Evolutionary conservation across 2,797 vertebrate genomes (phyloP).

Genomic region (Mormyrops boulengeri): DNA sequence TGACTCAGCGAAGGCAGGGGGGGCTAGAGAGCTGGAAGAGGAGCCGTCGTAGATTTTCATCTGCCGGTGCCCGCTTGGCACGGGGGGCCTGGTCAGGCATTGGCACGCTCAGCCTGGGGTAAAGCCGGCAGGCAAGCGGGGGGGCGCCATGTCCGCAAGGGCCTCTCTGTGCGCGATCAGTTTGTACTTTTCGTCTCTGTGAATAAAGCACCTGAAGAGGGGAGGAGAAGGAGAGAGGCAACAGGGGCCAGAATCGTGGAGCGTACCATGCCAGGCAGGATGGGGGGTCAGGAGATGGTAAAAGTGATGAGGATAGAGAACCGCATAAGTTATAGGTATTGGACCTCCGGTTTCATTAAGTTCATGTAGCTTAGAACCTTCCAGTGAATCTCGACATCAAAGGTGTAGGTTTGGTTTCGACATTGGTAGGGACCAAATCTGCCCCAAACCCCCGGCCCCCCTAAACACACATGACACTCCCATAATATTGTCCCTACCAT

Average conservation of each 20-base stretch:
- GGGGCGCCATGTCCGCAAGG: neutral
- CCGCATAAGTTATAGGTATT: neutral
- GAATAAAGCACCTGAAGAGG: neutral
- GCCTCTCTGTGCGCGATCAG: neutral
- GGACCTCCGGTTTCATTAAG: neutral
- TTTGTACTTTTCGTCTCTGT: constrained; percentile 2
- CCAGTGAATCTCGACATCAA: neutral
- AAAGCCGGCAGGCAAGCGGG: neutral
- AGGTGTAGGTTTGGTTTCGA: neutral
- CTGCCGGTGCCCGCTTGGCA: neutral
- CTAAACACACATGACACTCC: neutral
- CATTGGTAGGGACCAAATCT: neutral
- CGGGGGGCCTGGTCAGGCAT: neutral
- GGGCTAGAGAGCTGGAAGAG: neutral
- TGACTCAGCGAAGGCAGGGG: constrained; percentile 1
- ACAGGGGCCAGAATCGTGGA: neutral
- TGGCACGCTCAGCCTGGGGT: neutral
- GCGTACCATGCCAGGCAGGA: neutral
- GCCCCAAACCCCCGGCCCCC: neutral
- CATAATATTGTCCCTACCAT: neutral
- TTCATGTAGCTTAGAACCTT: neutral
- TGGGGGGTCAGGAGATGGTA: neutral
- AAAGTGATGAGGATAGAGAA: neutral
- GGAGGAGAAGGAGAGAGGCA: neutral
- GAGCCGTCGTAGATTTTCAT: neutral